Conservation (phyloP, 23 tunicate species). For the Oikopleura vanhoeffeni region DNA sequence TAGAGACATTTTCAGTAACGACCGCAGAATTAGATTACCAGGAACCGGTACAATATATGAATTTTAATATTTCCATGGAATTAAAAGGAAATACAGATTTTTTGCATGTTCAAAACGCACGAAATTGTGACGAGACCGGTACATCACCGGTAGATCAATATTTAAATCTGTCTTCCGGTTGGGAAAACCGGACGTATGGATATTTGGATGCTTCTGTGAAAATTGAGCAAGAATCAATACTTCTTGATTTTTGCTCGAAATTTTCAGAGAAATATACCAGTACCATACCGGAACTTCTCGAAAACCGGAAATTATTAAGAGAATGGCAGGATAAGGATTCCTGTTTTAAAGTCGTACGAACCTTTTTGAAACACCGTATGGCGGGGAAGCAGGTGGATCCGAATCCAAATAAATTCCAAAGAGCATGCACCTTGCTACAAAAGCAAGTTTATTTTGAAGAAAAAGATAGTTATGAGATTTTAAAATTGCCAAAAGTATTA, state of each 20-base stretch:
- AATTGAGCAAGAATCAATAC: not conserved
- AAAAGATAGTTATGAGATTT: not conserved
- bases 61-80: too few species aligned
- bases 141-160: not conserved
- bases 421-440: not conserved
- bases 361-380: not conserved
- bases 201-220: too few species aligned
- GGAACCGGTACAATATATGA: too few species aligned
- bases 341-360: not conserved
- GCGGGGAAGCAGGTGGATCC: not conserved
- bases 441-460: not conserved
- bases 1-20: too few species aligned
- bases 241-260: not conserved
- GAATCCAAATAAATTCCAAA: not conserved
- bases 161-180: too few species aligned
- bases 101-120: too few species aligned
- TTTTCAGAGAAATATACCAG: not conserved
- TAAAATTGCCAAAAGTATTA: not conserved
- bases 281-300: not conserved
- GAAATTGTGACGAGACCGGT: too few species aligned
- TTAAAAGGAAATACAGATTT: too few species aligned
- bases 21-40: too few species aligned
- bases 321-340: not conserved
- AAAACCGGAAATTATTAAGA: not conserved
- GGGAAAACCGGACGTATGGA: too few species aligned